Percentiles rank a stretch among this genome's conserved stretches.
Evolutionary conservation across 2,113 vertebrate species (phyloP).

Genomic region (Mystacornis crossleyi): DNA sequence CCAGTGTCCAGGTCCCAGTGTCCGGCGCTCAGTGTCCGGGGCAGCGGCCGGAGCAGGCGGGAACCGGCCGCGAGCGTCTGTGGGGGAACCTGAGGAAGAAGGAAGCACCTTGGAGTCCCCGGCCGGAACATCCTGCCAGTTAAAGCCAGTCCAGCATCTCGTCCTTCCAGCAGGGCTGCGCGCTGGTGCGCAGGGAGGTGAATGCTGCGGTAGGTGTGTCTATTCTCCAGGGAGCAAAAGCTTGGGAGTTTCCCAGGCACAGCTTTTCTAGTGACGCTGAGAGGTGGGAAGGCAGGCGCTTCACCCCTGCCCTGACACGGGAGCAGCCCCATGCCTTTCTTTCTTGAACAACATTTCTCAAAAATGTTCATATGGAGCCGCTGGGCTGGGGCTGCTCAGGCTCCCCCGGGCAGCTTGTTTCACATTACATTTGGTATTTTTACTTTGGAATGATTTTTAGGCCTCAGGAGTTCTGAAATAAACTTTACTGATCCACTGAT

Average conservation of each 20-base stretch:
- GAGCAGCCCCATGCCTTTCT: rapidly evolving
- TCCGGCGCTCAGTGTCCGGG: rapidly evolving
- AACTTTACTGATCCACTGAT: neutral
- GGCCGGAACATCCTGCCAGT: rapidly evolving
- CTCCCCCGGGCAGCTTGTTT: rapidly evolving
- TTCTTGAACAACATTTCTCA: neutral
- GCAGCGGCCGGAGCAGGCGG: rapidly evolving
- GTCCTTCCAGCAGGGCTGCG: rapidly evolving
- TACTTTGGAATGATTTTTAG: neutral
- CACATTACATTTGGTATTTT: rapidly evolving
- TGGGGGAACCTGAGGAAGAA: no score
- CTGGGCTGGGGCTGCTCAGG: neutral
- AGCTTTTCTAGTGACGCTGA: rapidly evolving
- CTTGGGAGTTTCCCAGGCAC: no score
- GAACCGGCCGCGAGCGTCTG: rapidly evolving
- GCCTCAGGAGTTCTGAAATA: neutral
- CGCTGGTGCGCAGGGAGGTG: rapidly evolving
- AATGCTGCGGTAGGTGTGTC: rapidly evolving
- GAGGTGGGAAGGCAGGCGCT: rapidly evolving
- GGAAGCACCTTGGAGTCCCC: rapidly evolving
- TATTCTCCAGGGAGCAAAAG: rapidly evolving
- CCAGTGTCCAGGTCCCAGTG: rapidly evolving
- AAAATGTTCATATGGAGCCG: rapidly evolving
- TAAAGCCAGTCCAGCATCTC: rapidly evolving
- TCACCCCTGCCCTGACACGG: rapidly evolving